These are phyloP conservation scores for Drosophila testacea DNA, from an alignment of 2,888 invertebrate species.

Conservation along the genomic window DNA sequence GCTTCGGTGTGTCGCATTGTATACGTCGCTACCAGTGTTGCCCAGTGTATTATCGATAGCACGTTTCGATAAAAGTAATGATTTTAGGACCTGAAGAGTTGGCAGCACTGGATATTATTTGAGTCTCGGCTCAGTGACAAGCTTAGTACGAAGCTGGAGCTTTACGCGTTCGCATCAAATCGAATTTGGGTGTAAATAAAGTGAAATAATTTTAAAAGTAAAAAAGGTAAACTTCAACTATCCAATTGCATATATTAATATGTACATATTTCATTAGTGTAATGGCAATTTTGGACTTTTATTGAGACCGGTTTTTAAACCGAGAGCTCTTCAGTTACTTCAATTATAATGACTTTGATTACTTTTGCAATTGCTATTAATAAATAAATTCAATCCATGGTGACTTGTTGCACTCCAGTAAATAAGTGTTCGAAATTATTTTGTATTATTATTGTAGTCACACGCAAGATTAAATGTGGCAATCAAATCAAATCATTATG, in stretches of 20 bases:
- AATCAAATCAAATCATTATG: slow-evolving; percentile 24
- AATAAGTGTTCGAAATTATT: slow-evolving; percentile 29
- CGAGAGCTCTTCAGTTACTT: slow-evolving; percentile 14
- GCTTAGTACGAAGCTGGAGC: slow-evolving; percentile 40
- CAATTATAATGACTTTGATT: neutral
- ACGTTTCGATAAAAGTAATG: neutral
- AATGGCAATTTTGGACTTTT: neutral
- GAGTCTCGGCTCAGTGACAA: slow-evolving; percentile 38
- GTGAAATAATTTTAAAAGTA: slow-evolving; percentile 12
- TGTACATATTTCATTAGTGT: slow-evolving; percentile 3
- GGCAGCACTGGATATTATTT: slow-evolving; percentile 19
- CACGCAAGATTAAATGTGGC: slow-evolving; percentile 39
- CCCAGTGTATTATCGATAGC: slow-evolving; percentile 22
- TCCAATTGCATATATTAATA: slow-evolving; percentile 22
- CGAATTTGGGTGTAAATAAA: neutral
- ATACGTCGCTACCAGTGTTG: slow-evolving; percentile 9
- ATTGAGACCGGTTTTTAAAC: slow-evolving; percentile 33
- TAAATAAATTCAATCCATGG: slow-evolving; percentile 11
- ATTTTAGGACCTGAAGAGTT: neutral
- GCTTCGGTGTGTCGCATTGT: no score
- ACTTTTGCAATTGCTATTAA: slow-evolving; percentile 32
- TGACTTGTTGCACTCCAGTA: slow-evolving; percentile 14
- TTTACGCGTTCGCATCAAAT: slow-evolving; percentile 24
- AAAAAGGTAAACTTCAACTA: slow-evolving; percentile 44
- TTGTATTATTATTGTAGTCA: slow-evolving; percentile 22